Base-by-base conservation (phyloP, 2,888 invertebrate species). In the Ornithoptera priamus region DNA sequence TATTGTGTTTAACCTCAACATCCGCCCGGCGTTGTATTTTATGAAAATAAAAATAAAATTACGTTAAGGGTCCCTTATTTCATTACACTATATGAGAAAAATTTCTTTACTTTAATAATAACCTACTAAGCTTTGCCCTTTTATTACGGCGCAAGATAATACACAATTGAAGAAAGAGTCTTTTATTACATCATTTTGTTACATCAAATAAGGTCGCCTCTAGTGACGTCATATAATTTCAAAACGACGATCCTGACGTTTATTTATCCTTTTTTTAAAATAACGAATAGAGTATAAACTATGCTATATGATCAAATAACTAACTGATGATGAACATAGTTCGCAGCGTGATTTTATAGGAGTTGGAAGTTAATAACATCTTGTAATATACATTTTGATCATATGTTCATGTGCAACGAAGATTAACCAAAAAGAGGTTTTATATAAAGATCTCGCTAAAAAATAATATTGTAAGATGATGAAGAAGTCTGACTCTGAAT, bases 101-200 rank as follows among this genome's bases (percentile, higher is more conserved):
- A 53, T 22, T 64, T 60, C 64, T 64, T 63, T 46, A 63, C 50
- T 68, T 68, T 68, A 68, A 68, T 68, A 60, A 64, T 68, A 68
- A 60, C 60, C 53, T 68, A 68, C 59, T 68, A 64, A 68, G 64
- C 64, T 68, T 46, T 22, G 60, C 65, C 46, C 30, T 64, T 68
- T 69, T 69, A 62, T 69, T 69, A 61, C 65, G 60, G 42, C 39
- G 60, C 56, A 46, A 46, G 20, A 69, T 69, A 69, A 69, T 65
- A 65, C 39, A 69, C 65, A 65, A 69, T 69, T 65, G 65, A 65
- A 65, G 69, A 69, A 69, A 57, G 62, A 62, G 62, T 57, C 61
- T 65, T 65, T 69, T 69, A 69, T 69, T 62, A 65, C 69, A 62
- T 68, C 64, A 68, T 63, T 63, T 62, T 68, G 62, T 46, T 50